Evolutionary conservation across 2,888 invertebrate species (phyloP), one percentile per base, ranked within the genome.

Genomic region (Agonopterix arenella): DNA sequence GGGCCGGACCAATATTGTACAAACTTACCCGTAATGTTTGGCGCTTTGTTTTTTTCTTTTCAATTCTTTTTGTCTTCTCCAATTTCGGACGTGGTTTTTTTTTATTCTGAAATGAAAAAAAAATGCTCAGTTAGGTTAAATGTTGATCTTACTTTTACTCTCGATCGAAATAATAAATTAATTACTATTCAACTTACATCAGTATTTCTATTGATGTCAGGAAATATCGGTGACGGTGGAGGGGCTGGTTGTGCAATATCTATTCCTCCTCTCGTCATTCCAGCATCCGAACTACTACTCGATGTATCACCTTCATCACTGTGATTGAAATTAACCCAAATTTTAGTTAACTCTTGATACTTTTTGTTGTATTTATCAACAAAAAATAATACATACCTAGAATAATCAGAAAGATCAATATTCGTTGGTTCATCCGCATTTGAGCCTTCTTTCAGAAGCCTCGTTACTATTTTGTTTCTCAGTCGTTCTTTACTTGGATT

Each of bases 381-480:
- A 43, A 43, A 43, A 11, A 40, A 8, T n/a, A 43, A 43, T 11
- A 46, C 52, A 47, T 55, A 96, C 96, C 96, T 96, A 8, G 96
- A 96, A 75, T 96, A 96, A 82, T 97, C 96, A 28, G 96, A 95
- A 36, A 97, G 83, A 53, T 93, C 93, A 60, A 97, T 96, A 73
- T 96, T 96, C 2, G 95, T 93, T 10, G 96, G 96, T 73, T 96
- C 96, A 64, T 96, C 96, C 8, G 96, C 96, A 73, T 93, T 96
- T 0, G 96, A 96, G 38, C 96, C 96, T 81, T 94, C 95, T 76
- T 94, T 93, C 57, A 93, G 82, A 57, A 96, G 86, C 69, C 95
- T 92, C 56, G 93, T 93, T 46, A 96, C 91, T 62, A 96, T 96
- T 90, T 96, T 96, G 53, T 90, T 91, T 59, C 96, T 90, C 46